phyloP scores from a whole-genome alignment of 2,113 vertebrate genomes.

The Empidonax alnorum region DNA sequence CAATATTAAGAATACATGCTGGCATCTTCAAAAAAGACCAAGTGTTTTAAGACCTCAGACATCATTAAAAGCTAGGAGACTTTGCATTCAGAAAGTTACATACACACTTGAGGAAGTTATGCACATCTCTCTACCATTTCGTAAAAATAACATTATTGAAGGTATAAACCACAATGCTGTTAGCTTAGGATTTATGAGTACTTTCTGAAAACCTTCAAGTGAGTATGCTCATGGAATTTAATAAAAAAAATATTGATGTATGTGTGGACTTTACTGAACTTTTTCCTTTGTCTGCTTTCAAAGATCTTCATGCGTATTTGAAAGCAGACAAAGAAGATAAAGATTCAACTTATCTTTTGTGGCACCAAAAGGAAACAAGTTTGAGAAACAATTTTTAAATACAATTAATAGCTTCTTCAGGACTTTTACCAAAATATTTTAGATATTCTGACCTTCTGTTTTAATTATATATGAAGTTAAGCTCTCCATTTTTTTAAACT shows the following conservation, averaged over 20 bases:
- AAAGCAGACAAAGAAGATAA: not conserved
- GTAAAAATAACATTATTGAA: not conserved
- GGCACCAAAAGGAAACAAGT: not conserved
- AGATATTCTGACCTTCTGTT: not conserved
- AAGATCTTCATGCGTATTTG: not conserved
- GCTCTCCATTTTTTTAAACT: rapidly evolving
- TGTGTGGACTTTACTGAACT: not conserved
- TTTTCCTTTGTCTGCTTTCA: not conserved
- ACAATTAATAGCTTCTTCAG: not conserved
- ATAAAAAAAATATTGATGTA: not conserved
- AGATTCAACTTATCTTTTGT: not conserved
- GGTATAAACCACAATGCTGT: not conserved
- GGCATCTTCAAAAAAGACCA: not conserved
- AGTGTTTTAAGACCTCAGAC: not conserved
- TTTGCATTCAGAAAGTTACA: not conserved
- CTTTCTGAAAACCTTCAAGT: not conserved
- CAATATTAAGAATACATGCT: not conserved
- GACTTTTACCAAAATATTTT: not conserved
- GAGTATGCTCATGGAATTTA: not conserved
- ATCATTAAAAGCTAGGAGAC: not conserved
- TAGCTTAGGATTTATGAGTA: not conserved
- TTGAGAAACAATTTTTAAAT: not conserved
- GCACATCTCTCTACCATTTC: not conserved
- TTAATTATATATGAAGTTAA: not conserved
- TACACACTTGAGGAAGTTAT: not conserved